Conservation (phyloP, 2,888 invertebrate genomes). For the Pheosia gnoma region DNA sequence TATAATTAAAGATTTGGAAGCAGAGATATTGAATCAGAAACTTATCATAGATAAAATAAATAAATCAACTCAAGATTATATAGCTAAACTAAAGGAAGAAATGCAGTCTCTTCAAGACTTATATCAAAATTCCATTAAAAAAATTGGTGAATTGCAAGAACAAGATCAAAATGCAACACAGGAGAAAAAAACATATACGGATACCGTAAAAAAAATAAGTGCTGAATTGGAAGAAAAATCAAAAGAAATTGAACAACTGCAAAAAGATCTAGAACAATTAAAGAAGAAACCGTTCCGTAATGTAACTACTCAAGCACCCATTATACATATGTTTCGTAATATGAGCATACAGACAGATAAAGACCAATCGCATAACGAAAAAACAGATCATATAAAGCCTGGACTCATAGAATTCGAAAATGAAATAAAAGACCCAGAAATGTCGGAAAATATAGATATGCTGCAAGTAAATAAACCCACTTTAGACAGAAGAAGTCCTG, state of each 20-base stretch:
- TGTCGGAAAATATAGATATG: constrained; percentile 9
- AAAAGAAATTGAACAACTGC: constrained; percentile 49
- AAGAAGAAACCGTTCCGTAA: constrained; percentile 44
- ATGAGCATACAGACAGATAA: constrained; percentile 50
- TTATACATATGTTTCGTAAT: constrained; percentile 18
- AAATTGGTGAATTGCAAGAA: constrained; percentile 52
- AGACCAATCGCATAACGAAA: constrained; percentile 18
- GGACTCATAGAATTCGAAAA: constrained; percentile 15
- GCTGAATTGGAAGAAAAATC: constrained; percentile 49
- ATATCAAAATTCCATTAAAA: constrained; percentile 53
- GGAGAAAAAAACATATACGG: constrained; percentile 42
- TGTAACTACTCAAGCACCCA: constrained; percentile 39
- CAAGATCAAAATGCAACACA: constrained; percentile 38
- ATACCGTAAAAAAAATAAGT: constrained; percentile 44
- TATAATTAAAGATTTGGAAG: constrained; percentile 65
- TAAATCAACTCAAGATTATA: constrained; percentile 55
- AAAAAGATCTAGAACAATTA: constrained; percentile 47
- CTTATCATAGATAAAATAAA: constrained; percentile 64
- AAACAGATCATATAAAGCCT: constrained; percentile 20
- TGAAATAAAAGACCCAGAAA: constrained; percentile 13
- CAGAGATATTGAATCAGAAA: constrained; percentile 65
- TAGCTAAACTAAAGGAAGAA: constrained; percentile 63
- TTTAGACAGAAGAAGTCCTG: constrained; percentile 18
- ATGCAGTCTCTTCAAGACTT: constrained; percentile 52
- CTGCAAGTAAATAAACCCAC: constrained; percentile 13